Evolutionary conservation across 2,797 vertebrate species (phyloP), one percentile per base, ranked within the genome.

Genomic region (Artibeus jamaicensis): DNA sequence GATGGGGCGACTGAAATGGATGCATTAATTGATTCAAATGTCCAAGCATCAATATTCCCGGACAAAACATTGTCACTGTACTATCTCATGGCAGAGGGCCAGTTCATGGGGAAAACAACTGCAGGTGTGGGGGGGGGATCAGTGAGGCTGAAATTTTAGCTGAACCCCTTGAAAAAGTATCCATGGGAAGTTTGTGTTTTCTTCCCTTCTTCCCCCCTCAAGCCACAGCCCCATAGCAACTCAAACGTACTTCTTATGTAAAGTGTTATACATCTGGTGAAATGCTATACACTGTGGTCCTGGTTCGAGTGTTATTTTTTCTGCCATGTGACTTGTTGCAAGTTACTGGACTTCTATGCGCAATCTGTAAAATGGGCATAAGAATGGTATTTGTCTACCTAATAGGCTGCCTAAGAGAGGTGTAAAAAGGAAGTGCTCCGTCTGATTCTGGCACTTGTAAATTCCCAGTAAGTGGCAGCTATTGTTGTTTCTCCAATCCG

Each of bases 21-120:
- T 65, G 44, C 44, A 32, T 77, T 90, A 82, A 94, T 88, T 90
- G 92, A 94, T 87, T 94, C 62, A 95, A 92, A 82, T 88, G 42
- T 70, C 73, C 65, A 84, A 59, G 59, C 34, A 6, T 94, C 89
- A 53, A 8, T 82, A 88, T 93, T 90, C 50, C 85, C 82, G 22
- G 59, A 83, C 73, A 70, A 74, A 87, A 83, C 81, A 90, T 53
- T 53, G 22, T 90, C 34, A 34, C 22, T 79, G 4, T 15, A 26
- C 59, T 70, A 12, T 65, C 86, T 89, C 6, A 37, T 42, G 70
- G 79, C 70, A 91, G 78, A 90, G 67, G 39, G 55, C 50, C 16
- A 11, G 59, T 70, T 81, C 32, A 57, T 77, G 29, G 71, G 92
- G 94, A 53, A 96, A 59, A 67, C 32, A 34, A 77, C 22, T 37